Base-by-base conservation (phyloP, 2,113 vertebrate species). In the Crotalus helleri region DNA sequence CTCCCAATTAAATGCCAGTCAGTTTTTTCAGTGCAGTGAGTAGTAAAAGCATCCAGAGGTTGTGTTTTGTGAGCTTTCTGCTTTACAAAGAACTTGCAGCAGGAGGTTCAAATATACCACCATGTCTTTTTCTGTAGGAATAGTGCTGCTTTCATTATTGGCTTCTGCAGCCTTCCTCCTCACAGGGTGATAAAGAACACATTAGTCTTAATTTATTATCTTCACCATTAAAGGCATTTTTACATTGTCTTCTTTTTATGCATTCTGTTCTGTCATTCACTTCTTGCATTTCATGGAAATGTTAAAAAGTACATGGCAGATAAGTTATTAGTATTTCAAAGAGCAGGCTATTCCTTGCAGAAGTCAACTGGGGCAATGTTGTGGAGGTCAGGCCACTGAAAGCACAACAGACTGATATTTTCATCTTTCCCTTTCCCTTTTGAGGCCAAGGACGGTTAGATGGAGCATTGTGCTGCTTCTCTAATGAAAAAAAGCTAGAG, bases 391-490 rank as follows among this genome's bases (percentile, higher is more conserved):
- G 33, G 24, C n/a, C 33, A 39, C 12, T 0, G 0, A 23, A 13
- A 74, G 81, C 19, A 5, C n/a, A 8, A 85, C 29, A 21, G 17
- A 87, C 23, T 93, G 11, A 93, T 92, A 0, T 39, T 46, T 64
- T 93, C 58, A 26, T 54, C 29, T 81, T 59, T 69, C 93, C 93
- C 61, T 87, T 61, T 94, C 96, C 57, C 95, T 93, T 97, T 94
- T 94, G 94, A 97, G 98, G 98, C 92, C 98, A 98, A 91, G 98
- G 98, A 55, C 94, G 98, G 87, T 96, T 98, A 26, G 98, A 99
- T 0, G 97, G 98, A 26, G 98, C 98, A 0, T 86, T 99, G 55
- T 98, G 98, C 94, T 98, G 98, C 29, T 99, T 99, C 96, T 99
- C 98, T 87, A 98, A 95, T 5, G 98, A 98, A 94, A 98, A 98